phyloP scores from a whole-genome alignment of 2,888 invertebrate genomes.

The Tetramorium bicarinatum region DNA sequence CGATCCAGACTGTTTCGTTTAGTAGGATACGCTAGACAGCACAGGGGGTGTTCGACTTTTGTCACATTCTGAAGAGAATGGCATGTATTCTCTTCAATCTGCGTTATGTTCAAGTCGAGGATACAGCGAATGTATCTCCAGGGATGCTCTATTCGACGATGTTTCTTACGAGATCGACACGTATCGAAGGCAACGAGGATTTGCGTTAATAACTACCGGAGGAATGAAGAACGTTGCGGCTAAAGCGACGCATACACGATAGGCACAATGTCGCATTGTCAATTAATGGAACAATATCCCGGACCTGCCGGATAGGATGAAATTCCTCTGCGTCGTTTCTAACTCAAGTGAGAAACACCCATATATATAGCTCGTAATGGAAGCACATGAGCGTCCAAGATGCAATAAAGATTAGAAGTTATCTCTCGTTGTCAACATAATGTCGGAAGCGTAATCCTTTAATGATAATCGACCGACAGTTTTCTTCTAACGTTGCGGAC shows the following conservation, averaged over 20 bases:
- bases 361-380: neutral
- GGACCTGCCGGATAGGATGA: conserved; percentile 66
- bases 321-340: conserved; percentile 71
- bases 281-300: conserved; percentile 76
- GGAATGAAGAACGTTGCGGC: conserved; percentile 26
- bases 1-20: neutral
- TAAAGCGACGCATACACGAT: conserved; percentile 58
- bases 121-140: neutral
- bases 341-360: conserved; percentile 34
- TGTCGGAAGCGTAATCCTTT: conserved; percentile 75
- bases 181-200: conserved; percentile 1
- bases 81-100: neutral
- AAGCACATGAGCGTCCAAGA: conserved; percentile 24
- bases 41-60: neutral
- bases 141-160: neutral
- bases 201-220: conserved; percentile 9
- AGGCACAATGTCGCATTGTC: conserved; percentile 74
- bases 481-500: conserved; percentile 57
- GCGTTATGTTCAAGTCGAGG: neutral
- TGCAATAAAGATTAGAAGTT: conserved; percentile 31
- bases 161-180: conserved; percentile 17
- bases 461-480: conserved; percentile 72
- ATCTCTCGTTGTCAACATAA: conserved; percentile 67
- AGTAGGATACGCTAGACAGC: neutral
- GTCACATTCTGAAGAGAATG: conserved; percentile 13